Percentiles rank a stretch among this genome's conserved stretches.
These are phyloP conservation scores for Spilosoma lubricipeda DNA, from an alignment of 2,888 invertebrate species.

Conservation along the genomic window DNA sequence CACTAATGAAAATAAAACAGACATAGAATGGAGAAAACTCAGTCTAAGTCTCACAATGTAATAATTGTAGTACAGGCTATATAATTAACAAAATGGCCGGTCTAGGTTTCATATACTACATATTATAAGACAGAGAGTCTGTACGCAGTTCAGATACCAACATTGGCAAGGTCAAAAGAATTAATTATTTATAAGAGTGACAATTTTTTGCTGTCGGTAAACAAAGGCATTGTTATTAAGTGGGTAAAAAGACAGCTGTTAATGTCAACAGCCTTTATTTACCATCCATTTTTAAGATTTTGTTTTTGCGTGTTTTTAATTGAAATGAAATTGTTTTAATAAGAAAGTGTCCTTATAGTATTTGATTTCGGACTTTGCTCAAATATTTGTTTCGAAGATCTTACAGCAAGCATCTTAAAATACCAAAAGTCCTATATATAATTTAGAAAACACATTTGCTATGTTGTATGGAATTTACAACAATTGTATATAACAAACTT, in stretches of 20 bases:
- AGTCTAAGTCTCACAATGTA: not conserved
- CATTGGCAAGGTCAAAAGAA: not conserved
- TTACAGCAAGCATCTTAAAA: too few relatives aligned
- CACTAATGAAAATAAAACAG: not conserved
- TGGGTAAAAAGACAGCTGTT: not conserved
- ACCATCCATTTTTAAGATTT: not conserved
- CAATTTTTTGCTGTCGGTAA: not conserved
- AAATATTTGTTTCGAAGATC: not conserved
- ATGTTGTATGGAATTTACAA: too few relatives aligned
- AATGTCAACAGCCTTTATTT: not conserved
- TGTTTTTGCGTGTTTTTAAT: not conserved
- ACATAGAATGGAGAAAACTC: not conserved
- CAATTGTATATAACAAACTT: too few relatives aligned
- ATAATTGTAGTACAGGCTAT: not conserved
- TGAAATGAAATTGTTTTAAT: not conserved
- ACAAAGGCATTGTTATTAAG: not conserved
- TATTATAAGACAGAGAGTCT: not conserved
- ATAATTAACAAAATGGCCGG: slow-evolving; percentile 2
- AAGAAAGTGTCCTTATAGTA: not conserved
- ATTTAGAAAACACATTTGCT: too few relatives aligned
- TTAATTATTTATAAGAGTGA: not conserved
- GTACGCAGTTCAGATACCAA: slow-evolving; percentile 2
- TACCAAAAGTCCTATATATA: too few relatives aligned
- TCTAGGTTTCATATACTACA: not conserved
- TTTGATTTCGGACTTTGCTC: not conserved